These are phyloP conservation scores for Eudyptes chrysolophus DNA, from an alignment of 2,113 vertebrate species.

Conservation along the genomic window DNA sequence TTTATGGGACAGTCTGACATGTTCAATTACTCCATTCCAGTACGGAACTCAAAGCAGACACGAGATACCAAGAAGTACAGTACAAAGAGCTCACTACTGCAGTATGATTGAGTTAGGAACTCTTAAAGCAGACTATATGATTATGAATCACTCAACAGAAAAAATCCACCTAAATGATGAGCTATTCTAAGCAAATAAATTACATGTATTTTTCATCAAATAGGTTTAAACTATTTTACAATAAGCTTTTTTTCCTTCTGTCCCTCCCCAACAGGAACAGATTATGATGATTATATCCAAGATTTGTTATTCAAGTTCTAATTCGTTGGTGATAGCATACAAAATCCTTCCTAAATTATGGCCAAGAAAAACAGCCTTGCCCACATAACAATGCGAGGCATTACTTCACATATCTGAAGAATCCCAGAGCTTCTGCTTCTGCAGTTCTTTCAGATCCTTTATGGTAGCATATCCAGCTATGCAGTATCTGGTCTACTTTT, in stretches of 20 bases:
- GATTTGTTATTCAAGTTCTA: constrained; percentile 32
- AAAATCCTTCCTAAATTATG: constrained; percentile 5
- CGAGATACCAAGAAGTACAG: background rate
- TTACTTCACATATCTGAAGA: background rate
- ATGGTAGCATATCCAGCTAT: background rate
- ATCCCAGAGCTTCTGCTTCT: background rate
- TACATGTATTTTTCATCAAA: background rate
- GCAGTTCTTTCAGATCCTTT: background rate
- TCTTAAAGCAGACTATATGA: background rate
- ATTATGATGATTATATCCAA: background rate
- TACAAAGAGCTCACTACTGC: background rate
- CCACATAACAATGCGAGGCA: constrained; percentile 8
- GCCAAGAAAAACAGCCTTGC: constrained; percentile 42
- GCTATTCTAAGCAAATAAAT: background rate
- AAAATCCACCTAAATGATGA: background rate
- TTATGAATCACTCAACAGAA: background rate
- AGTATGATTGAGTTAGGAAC: background rate
- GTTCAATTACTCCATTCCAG: background rate
- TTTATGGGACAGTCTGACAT: background rate
- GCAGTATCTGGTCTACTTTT: background rate
- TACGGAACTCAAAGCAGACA: background rate
- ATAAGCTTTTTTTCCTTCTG: background rate
- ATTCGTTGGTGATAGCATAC: background rate
- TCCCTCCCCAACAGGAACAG: background rate
- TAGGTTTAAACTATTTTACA: background rate